A percentile compares a stretch with the other conserved stretches of the same genome.
Evolutionary conservation across 2,113 vertebrate species (phyloP).

Genomic region (Camelus dromedarius): DNA sequence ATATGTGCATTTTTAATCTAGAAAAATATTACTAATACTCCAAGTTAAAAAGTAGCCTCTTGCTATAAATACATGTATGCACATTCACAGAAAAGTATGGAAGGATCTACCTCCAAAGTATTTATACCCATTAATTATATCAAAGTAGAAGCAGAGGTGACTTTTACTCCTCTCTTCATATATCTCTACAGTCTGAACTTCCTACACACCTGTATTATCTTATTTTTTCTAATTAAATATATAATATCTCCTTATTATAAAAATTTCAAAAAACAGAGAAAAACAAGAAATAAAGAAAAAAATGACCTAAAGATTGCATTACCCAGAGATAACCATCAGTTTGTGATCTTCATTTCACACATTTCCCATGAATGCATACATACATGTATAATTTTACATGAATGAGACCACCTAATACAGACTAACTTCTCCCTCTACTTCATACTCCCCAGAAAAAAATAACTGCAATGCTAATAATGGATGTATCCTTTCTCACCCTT

Average conservation of each 20-base stretch:
- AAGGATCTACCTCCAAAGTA: not conserved
- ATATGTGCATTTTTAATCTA: slow-evolving; percentile 1
- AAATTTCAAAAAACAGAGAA: slow-evolving; percentile 26
- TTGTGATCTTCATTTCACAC: slow-evolving; percentile 16
- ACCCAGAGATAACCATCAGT: not conserved
- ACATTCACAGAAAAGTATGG: not conserved
- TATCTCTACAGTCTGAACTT: not conserved
- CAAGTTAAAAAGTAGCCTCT: slow-evolving; percentile 2
- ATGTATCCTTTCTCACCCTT: not conserved
- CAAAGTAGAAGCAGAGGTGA: not conserved
- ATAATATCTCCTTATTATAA: not conserved
- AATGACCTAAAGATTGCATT: slow-evolving; percentile 50
- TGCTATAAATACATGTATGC: not conserved
- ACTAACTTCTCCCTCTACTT: slow-evolving; percentile 16
- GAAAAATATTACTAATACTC: slow-evolving; percentile 13
- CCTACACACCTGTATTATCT: not conserved
- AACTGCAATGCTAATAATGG: not conserved
- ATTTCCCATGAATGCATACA: slow-evolving; percentile 21
- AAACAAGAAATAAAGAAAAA: slow-evolving; percentile 34
- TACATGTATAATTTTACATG: slow-evolving; percentile 33
- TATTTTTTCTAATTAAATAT: slow-evolving; percentile 55
- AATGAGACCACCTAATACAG: slow-evolving; percentile 14
- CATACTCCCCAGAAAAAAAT: not conserved
- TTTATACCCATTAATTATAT: not conserved
- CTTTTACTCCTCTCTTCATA: not conserved